A percentile compares a stretch with the other conserved stretches of the same genome.
Evolutionary conservation across 2,113 vertebrate species (phyloP).

Genomic region (Odocoileus hemionus): DNA sequence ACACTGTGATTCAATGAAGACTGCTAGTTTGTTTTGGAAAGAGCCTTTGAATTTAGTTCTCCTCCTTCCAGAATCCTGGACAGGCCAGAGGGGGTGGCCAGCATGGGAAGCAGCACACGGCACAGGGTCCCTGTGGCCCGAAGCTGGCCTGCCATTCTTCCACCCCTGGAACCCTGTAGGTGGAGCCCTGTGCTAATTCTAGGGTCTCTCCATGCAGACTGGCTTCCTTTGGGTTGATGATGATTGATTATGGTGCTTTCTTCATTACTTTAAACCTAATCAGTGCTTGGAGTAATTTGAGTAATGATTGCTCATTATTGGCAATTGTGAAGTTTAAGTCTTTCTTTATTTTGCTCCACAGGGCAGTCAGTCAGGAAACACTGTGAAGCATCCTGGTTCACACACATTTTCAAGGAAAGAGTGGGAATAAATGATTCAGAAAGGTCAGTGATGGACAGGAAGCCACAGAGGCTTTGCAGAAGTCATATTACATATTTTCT

Average conservation of each 20-base stretch:
- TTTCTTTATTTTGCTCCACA: slow-evolving; percentile 89
- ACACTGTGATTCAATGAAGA: neutral
- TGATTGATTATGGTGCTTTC: slow-evolving; percentile 99
- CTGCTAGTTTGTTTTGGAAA: neutral
- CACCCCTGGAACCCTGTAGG: slow-evolving; percentile 83
- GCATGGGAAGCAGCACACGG: fast-evolving
- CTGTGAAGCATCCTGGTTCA: slow-evolving; percentile 72
- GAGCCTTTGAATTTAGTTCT: neutral
- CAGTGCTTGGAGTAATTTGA: slow-evolving; percentile 98
- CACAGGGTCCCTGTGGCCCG: fast-evolving
- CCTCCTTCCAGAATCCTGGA: neutral
- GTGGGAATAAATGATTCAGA: slow-evolving; percentile 44
- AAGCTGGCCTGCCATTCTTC: neutral
- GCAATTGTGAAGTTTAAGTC: slow-evolving; percentile 95
- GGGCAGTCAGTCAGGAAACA: slow-evolving; percentile 84
- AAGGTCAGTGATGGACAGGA: slow-evolving; percentile 36
- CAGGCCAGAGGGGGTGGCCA: no score
- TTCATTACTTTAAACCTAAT: slow-evolving; percentile 99
- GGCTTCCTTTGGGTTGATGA: slow-evolving; percentile 92
- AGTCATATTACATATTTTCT: slow-evolving; percentile 66
- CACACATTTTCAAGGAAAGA: slow-evolving; percentile 37
- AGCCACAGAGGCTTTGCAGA: slow-evolving; percentile 55
- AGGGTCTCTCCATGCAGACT: slow-evolving; percentile 80
- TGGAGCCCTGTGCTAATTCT: slow-evolving; percentile 85
- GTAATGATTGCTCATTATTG: slow-evolving; percentile 99